Conservation (phyloP, 2,888 invertebrate species). For the Lasioglossum zephyrum region DNA sequence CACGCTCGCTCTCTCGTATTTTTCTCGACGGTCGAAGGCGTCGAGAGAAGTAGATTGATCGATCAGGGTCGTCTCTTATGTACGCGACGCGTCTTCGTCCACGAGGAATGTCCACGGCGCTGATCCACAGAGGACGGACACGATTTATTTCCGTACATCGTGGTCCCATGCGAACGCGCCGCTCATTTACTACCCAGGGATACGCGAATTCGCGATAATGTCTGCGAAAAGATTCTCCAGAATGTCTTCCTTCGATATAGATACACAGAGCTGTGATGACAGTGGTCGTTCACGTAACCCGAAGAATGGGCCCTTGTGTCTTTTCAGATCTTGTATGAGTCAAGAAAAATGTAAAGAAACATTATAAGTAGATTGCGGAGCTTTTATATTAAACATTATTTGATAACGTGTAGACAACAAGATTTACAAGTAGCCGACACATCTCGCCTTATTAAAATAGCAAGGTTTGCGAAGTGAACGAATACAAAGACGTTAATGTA, state of each 20-base stretch:
- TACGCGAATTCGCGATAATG: not conserved
- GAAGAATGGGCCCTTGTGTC: not conserved
- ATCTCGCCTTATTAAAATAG: no score
- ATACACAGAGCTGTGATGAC: not conserved
- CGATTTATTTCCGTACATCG: conserved; percentile 53
- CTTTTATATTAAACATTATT: no score
- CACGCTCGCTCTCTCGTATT: conserved; percentile 19
- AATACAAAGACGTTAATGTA: no score
- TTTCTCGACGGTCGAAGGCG: conserved; percentile 26
- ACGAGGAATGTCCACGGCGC: conserved; percentile 24
- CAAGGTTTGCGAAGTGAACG: no score
- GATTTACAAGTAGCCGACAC: no score
- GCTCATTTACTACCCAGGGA: conserved; percentile 1
- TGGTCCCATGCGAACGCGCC: conserved; percentile 5
- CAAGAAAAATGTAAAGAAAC: not conserved
- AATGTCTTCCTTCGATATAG: not conserved
- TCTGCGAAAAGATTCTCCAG: not conserved
- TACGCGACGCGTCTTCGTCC: conserved; percentile 41
- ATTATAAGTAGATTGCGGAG: not conserved
- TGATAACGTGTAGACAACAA: no score
- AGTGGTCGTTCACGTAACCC: not conserved
- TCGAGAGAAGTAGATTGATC: conserved; percentile 62
- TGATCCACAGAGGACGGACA: conserved; percentile 21
- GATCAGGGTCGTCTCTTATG: conserved; percentile 44
- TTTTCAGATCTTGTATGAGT: not conserved